Evolutionary conservation across 2,797 vertebrate genomes (phyloP).

Genomic region (Poecile montanus): DNA sequence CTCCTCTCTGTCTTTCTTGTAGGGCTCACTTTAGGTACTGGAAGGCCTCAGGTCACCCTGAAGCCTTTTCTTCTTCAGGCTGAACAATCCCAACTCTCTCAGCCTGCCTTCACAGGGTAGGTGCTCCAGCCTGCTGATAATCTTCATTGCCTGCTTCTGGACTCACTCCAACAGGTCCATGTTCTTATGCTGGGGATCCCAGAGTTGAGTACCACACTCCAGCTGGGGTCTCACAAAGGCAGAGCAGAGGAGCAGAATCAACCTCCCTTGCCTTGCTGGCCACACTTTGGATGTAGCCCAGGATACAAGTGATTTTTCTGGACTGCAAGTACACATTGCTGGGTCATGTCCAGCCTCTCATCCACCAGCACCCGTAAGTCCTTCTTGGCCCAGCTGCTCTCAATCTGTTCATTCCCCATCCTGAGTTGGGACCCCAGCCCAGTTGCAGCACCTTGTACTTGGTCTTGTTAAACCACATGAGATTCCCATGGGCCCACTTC

Average conservation of each 20-base stretch:
- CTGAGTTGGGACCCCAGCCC: background rate
- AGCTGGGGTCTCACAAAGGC: background rate
- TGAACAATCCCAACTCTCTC: background rate
- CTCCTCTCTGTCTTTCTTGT: background rate
- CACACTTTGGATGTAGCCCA: background rate
- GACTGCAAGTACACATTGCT: background rate
- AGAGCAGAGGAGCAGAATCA: background rate
- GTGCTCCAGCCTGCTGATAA: background rate
- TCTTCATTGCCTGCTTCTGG: background rate
- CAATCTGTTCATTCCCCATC: background rate
- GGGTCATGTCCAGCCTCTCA: background rate
- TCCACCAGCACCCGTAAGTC: background rate
- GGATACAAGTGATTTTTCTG: background rate
- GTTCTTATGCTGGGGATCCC: fast-evolving
- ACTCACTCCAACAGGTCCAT: background rate
- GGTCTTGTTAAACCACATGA: background rate
- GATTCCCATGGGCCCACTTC: background rate
- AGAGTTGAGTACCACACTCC: background rate
- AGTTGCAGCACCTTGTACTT: background rate
- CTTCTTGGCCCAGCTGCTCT: background rate
- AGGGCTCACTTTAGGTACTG: background rate
- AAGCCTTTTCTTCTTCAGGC: background rate
- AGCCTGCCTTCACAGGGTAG: background rate
- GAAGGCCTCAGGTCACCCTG: background rate
- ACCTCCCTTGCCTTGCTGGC: background rate